Evolutionary conservation across 2,113 vertebrate species (phyloP).

Genomic region (Zosterops lateralis): DNA sequence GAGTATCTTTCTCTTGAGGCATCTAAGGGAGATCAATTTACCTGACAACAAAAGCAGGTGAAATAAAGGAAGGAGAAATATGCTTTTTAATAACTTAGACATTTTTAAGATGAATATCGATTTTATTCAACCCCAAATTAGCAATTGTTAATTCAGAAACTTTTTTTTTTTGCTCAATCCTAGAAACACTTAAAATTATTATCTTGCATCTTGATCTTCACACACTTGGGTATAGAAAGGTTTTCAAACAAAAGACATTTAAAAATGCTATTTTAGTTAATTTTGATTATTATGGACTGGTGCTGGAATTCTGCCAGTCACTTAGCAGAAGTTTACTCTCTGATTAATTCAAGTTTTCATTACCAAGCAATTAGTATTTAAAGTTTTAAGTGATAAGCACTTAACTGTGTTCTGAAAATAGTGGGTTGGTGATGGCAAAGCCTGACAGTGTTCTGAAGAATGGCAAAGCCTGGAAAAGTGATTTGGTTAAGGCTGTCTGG

Average conservation of each 20-base stretch:
- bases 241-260: background rate
- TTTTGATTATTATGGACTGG: slow-evolving; percentile 32
- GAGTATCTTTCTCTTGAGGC: background rate
- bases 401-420: slow-evolving; percentile 8
- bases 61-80: background rate
- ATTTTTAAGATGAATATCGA: background rate
- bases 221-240: background rate
- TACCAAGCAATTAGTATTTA: slow-evolving; percentile 50
- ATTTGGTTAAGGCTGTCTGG: background rate
- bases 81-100: background rate
- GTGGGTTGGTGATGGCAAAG: background rate
- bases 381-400: slow-evolving; percentile 49
- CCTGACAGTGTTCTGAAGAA: background rate
- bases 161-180: background rate
- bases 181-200: background rate
- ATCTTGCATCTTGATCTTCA: background rate
- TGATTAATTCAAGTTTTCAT: slow-evolving; percentile 56
- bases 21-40: background rate
- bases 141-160: background rate
- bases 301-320: slow-evolving; percentile 17
- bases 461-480: background rate
- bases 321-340: slow-evolving; percentile 52
- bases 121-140: background rate
- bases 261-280: background rate
- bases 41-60: background rate